These are phyloP conservation scores for Netta rufina DNA, from an alignment of 2,797 vertebrate species.

Conservation along the genomic window DNA sequence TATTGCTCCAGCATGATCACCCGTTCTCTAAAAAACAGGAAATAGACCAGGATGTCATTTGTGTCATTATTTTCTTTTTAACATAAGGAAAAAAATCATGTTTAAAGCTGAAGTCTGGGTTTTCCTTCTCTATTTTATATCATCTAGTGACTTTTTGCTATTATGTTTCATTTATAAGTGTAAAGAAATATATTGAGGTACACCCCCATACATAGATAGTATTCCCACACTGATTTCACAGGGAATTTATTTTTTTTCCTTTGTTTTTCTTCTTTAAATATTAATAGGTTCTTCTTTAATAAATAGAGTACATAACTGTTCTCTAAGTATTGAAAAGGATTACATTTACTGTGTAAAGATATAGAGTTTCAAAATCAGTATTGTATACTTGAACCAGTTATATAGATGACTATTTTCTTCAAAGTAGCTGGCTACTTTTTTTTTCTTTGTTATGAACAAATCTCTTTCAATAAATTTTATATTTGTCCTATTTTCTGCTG, in stretches of 20 bases:
- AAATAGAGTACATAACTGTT: not conserved
- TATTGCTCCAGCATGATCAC: not conserved
- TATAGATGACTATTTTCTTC: not conserved
- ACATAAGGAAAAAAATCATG: not conserved
- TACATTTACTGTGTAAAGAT: not conserved
- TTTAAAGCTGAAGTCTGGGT: not conserved
- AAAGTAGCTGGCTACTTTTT: not conserved
- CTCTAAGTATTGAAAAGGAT: not conserved
- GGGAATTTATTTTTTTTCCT: constrained; percentile 21
- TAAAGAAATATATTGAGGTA: constrained; percentile 2
- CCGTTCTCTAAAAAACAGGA: not conserved
- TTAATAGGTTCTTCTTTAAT: constrained; percentile 14
- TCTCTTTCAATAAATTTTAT: not conserved
- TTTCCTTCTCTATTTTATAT: not conserved
- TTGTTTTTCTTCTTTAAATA: constrained; percentile 38
- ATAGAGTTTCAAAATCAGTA: not conserved
- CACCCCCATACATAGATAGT: not conserved
- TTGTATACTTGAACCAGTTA: not conserved
- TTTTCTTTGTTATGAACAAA: not conserved
- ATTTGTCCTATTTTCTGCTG: constrained; percentile 20
- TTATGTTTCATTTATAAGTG: not conserved
- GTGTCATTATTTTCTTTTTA: not conserved
- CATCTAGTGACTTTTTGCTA: not conserved
- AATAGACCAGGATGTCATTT: not conserved
- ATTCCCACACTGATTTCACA: not conserved